These are phyloP conservation scores for Camponotus vicinus DNA, from an alignment of 1,140 invertebrate genomes.

Conservation along the genomic window DNA sequence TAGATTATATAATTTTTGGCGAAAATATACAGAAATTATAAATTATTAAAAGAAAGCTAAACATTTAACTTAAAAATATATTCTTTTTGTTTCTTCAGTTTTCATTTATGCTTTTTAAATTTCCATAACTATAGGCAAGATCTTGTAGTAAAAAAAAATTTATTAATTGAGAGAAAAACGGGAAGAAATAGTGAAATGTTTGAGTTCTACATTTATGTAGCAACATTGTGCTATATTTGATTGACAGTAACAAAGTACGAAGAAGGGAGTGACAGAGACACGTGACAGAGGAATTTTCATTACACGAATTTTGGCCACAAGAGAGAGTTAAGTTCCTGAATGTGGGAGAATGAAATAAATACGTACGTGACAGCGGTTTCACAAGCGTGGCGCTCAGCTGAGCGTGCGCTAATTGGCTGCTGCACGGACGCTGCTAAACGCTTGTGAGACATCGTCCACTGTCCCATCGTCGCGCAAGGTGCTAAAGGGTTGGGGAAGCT, in stretches of 20 bases:
- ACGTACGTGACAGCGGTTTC: slow-evolving; percentile 30
- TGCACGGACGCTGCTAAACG: slow-evolving; percentile 39
- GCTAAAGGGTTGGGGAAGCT: slow-evolving; percentile 45
- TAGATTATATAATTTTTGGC: not conserved
- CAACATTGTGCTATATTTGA: slow-evolving; percentile 39
- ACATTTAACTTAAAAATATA: too few species aligned
- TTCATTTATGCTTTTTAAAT: not conserved
- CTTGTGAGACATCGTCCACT: slow-evolving; percentile 46
- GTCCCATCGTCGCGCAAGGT: slow-evolving; percentile 36
- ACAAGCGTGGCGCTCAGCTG: not conserved
- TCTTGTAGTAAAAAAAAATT: not conserved
- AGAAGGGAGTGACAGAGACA: not conserved
- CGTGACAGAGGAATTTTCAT: slow-evolving; percentile 33
- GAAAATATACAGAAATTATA: not conserved
- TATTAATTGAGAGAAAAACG: not conserved
- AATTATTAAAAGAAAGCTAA: not conserved
- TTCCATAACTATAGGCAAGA: not conserved
- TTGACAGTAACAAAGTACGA: not conserved
- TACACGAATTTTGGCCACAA: slow-evolving; percentile 21
- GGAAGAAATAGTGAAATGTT: not conserved
- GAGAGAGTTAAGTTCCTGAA: slow-evolving; percentile 29
- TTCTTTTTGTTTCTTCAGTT: not conserved
- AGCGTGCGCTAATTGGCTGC: slow-evolving; percentile 45
- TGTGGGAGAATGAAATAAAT: slow-evolving; percentile 28
- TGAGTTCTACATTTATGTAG: not conserved